phyloP scores from a whole-genome alignment of 2,113 vertebrate species.

The Rhadina sibilatrix region DNA sequence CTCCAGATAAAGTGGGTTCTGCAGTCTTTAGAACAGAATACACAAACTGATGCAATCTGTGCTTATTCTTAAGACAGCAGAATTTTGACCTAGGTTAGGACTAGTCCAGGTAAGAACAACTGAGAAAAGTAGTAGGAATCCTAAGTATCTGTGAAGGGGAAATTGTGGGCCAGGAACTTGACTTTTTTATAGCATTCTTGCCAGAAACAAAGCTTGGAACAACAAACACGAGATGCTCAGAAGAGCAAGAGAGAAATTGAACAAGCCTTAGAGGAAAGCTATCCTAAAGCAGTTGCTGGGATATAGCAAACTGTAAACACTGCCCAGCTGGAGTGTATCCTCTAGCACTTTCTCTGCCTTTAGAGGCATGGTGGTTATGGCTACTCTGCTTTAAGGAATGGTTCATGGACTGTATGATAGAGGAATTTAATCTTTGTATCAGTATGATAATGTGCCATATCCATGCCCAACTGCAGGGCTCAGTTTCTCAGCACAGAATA shows the following conservation, averaged over 20 bases:
- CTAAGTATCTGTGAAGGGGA: neutral
- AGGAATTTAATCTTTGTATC: neutral
- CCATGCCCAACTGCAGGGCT: neutral
- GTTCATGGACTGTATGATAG: neutral
- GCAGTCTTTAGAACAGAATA: neutral
- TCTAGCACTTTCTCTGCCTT: neutral
- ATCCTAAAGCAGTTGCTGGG: neutral
- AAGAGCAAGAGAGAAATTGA: neutral
- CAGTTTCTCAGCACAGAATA: neutral
- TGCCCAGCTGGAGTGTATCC: neutral
- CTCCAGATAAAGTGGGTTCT: neutral
- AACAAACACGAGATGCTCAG: neutral
- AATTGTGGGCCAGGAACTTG: neutral
- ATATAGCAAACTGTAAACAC: neutral
- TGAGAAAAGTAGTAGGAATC: neutral
- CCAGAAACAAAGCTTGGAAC: neutral
- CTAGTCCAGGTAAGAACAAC: neutral
- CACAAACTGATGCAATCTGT: neutral
- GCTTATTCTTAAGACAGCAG: neutral
- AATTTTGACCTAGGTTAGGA: neutral
- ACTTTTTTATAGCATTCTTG: neutral
- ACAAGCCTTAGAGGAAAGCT: neutral
- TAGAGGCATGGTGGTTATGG: neutral
- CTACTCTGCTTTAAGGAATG: neutral
- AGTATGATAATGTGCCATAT: neutral